These are phyloP conservation scores for Poeciliopsis paucimaculata DNA, from an alignment of 2,797 vertebrate species.

Conservation along the genomic window DNA sequence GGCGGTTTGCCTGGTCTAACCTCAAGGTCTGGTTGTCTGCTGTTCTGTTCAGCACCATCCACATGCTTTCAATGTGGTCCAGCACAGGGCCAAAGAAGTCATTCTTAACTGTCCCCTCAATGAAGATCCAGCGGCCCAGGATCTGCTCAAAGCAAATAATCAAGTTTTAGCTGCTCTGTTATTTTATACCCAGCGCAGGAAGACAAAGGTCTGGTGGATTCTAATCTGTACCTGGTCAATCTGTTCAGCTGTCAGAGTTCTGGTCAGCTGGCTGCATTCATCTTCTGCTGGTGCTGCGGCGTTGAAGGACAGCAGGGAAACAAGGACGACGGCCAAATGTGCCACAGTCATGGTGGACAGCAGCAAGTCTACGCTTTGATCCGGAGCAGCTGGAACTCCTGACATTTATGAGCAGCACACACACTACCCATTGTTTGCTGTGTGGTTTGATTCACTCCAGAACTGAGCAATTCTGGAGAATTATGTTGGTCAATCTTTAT, in stretches of 20 bases:
- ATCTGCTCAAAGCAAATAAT: not conserved
- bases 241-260: not conserved
- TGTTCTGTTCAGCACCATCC: slow-evolving; percentile 15
- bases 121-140: not conserved
- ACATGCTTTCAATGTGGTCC: slow-evolving; percentile 9
- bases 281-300: not conserved
- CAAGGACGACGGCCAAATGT: not conserved
- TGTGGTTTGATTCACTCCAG: not conserved
- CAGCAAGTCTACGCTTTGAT: not conserved
- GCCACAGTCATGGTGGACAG: not conserved
- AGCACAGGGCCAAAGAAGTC: not conserved
- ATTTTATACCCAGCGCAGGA: not conserved
- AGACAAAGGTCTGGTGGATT: too few species aligned
- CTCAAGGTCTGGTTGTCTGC: not conserved
- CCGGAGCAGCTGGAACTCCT: not conserved
- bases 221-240: not conserved
- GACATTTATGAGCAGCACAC: not conserved
- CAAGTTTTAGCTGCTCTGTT: not conserved
- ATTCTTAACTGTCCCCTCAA: not conserved
- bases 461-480: not conserved
- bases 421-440: not conserved
- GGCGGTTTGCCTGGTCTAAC: not conserved
- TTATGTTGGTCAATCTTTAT: not conserved
- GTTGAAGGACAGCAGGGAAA: not conserved
- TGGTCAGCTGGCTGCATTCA: not conserved